A percentile compares a stretch with the other conserved stretches of the same genome.
phyloP scores from a whole-genome alignment of 2,113 vertebrate species.

The Ginglymostoma cirratum region DNA sequence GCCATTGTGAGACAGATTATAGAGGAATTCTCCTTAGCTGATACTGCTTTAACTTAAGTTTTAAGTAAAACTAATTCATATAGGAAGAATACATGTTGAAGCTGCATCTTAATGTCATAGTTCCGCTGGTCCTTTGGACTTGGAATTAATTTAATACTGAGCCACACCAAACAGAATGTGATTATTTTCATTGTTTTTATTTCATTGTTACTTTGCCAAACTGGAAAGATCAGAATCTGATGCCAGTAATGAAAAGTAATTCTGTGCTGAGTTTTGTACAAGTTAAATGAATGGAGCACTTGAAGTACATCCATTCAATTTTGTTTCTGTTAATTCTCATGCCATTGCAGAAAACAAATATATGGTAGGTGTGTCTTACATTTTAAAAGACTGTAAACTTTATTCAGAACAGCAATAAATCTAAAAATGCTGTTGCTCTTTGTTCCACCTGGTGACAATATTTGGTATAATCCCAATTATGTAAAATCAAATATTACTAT shows the following conservation, averaged over 20 bases:
- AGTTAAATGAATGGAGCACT: background rate
- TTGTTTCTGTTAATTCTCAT: background rate
- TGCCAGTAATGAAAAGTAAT: background rate
- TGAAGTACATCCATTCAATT: background rate
- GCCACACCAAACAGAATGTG: background rate
- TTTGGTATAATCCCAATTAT: background rate
- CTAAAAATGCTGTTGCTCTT: background rate
- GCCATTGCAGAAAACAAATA: background rate
- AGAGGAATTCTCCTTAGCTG: no score
- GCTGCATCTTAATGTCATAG: background rate
- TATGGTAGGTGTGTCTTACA: background rate
- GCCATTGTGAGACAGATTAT: background rate
- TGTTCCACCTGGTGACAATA: slow-evolving; percentile 24
- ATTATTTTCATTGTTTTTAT: background rate
- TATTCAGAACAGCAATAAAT: background rate
- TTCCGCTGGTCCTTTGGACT: background rate
- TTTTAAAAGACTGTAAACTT: background rate
- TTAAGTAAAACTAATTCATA: no score
- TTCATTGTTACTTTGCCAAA: background rate
- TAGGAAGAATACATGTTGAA: background rate
- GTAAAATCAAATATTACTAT: background rate
- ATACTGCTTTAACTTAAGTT: no score
- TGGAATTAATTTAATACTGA: background rate
- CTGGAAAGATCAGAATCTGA: background rate
- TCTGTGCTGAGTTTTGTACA: background rate